Evolutionary conservation across 2,113 vertebrate genomes (phyloP), one percentile per base, ranked within the genome.

Genomic region (Petaurus breviceps): DNA sequence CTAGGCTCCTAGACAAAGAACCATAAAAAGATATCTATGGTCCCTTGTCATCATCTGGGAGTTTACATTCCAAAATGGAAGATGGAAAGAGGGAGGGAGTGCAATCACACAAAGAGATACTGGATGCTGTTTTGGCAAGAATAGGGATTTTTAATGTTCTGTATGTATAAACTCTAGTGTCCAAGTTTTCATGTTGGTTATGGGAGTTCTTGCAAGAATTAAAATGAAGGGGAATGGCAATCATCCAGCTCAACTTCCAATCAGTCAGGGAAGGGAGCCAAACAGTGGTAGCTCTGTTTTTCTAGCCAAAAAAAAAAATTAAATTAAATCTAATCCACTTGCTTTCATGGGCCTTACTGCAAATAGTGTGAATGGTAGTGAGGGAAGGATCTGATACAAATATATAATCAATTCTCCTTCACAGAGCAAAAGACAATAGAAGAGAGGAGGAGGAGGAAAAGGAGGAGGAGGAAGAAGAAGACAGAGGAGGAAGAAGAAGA

Each of bases 71-170:
- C 43, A 92, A 91, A 95, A 92, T 52, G 52, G 25, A 53, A 93
- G 54, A 51, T 3, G 46, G 0, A 52, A 8, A 50, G 19, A 54
- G n/a, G 90, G 14, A 89, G 43, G 93, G 37, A 92, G n/a, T 94
- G 22, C 90, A 89, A 46, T 90, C 90, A 93, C 43, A 90, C 54
- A 93, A 77, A 51, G 37, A 55, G 68, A 91, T 89, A 94, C 91
- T 77, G 94, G 31, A 26, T 5, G 90, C 47, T 90, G 49, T 91
- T 94, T 90, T 68, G 55, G 51, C 90, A 94, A 97, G 91, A 92
- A 92, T 95, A 23, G 11, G 3, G 47, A 92, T 93, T 95, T 94
- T 61, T 95, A 96, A 95, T 94, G 94, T 93, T 95, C 50, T 95
- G 91, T 92, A 90, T 50, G 3, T 94, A 91, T 51, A 55, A 84